Conservation (phyloP, 2,888 invertebrate species). For the Agonopterix arenella region DNA sequence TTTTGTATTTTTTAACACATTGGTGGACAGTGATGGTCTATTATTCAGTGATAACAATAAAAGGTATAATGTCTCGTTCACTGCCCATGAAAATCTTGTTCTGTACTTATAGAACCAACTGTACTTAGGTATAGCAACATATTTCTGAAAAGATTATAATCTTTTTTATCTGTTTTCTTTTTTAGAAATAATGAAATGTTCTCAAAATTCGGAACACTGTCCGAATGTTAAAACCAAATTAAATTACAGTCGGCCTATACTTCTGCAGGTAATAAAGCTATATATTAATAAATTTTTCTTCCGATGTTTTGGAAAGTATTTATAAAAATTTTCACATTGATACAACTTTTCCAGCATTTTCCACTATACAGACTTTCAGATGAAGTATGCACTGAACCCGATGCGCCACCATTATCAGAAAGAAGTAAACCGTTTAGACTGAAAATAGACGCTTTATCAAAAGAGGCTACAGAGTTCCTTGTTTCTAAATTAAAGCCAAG, state of each 20-base stretch:
- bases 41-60: too few species aligned
- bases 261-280: slow-evolving; percentile 82
- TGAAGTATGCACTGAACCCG: slow-evolving; percentile 85
- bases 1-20: not conserved
- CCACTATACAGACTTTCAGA: slow-evolving; percentile 94
- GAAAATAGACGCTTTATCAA: slow-evolving; percentile 91
- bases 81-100: not conserved
- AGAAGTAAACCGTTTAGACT: slow-evolving; percentile 85
- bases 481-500: slow-evolving; percentile 81
- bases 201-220: slow-evolving; percentile 31
- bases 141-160: too few species aligned
- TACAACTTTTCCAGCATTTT: slow-evolving; percentile 86
- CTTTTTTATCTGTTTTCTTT: not conserved
- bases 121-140: not conserved
- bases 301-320: not conserved
- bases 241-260: slow-evolving; percentile 85
- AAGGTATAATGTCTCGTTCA: too few species aligned
- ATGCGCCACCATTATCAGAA: slow-evolving; percentile 84
- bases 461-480: slow-evolving; percentile 84
- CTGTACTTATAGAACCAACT: too few species aligned
- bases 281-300: not conserved
- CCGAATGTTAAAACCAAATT: slow-evolving; percentile 49
- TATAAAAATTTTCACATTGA: not conserved
- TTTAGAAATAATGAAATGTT: slow-evolving; percentile 48
- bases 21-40: too few species aligned